Evolutionary conservation across 2,797 vertebrate genomes (phyloP).

Genomic region (Carapus acus): DNA sequence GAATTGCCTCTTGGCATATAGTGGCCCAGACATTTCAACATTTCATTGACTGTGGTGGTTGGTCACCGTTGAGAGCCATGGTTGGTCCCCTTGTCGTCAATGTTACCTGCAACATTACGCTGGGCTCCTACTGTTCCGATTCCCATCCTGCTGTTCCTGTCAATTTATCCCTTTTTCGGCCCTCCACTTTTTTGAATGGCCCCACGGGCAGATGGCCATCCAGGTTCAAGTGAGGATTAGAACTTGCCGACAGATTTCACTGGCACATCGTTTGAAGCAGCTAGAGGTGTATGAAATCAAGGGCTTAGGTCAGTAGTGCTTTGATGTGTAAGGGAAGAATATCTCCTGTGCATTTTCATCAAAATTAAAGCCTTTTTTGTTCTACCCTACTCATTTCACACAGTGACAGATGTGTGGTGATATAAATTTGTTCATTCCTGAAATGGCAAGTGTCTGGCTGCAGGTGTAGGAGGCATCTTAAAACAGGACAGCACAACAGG

Average conservation of each 20-base stretch:
- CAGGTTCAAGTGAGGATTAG: constrained; percentile 41
- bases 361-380: constrained; percentile 17
- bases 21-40: constrained; percentile 32
- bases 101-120: constrained; percentile 8
- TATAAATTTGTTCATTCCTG: constrained; percentile 26
- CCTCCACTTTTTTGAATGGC: not conserved
- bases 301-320: constrained; percentile 27
- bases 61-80: too few relatives aligned
- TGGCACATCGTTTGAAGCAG: constrained; percentile 36
- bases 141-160: constrained; percentile 1
- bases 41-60: constrained; percentile 18
- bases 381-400: constrained; percentile 29
- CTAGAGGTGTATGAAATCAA: constrained; percentile 20
- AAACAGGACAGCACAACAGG: constrained; percentile 46
- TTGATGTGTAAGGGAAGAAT: constrained; percentile 20
- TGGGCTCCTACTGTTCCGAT: constrained; percentile 13
- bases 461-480: constrained; percentile 43
- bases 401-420: constrained; percentile 39
- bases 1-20: constrained; percentile 30
- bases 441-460: constrained; percentile 22
- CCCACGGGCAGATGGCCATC: constrained; percentile 8
- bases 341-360: constrained; percentile 11
- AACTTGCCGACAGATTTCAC: constrained; percentile 38
- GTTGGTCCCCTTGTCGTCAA: constrained; percentile 34
- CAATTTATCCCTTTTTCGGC: constrained; percentile 3